Conservation (phyloP, 2,113 vertebrate species). For the Hemibagrus wyckioides region DNA sequence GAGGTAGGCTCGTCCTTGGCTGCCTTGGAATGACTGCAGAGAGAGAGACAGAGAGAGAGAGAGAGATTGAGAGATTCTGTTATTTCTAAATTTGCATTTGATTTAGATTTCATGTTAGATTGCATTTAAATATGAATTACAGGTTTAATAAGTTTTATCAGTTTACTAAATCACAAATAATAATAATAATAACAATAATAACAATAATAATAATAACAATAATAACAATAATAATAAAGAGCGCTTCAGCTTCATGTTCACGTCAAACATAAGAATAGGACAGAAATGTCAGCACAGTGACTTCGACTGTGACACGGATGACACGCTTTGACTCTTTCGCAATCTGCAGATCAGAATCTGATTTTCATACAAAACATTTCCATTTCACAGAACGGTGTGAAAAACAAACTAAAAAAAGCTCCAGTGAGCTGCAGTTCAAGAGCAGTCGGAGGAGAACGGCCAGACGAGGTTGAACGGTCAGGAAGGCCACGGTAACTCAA, state of each 20-base stretch:
- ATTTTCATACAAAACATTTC: neutral
- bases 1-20: slow-evolving; percentile 98
- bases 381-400: neutral
- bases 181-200: too few relatives aligned
- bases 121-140: neutral
- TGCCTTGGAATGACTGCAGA: slow-evolving; percentile 97
- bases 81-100: neutral
- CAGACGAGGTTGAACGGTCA: neutral
- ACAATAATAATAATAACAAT: too few relatives aligned
- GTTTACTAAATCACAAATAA: neutral
- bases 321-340: too few relatives aligned
- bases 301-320: neutral
- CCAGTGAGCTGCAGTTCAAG: neutral
- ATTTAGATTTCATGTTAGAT: neutral
- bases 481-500: neutral
- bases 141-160: too few relatives aligned
- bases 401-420: neutral
- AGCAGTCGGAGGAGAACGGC: neutral
- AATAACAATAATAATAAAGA: neutral
- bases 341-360: neutral
- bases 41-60: slow-evolving; percentile 48
- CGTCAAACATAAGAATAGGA: neutral
- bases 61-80: neutral
- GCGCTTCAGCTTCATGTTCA: neutral
- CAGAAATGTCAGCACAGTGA: neutral